These are phyloP conservation scores for Drosophila tropicalis DNA, from an alignment of 1,140 invertebrate genomes.

Conservation along the genomic window DNA sequence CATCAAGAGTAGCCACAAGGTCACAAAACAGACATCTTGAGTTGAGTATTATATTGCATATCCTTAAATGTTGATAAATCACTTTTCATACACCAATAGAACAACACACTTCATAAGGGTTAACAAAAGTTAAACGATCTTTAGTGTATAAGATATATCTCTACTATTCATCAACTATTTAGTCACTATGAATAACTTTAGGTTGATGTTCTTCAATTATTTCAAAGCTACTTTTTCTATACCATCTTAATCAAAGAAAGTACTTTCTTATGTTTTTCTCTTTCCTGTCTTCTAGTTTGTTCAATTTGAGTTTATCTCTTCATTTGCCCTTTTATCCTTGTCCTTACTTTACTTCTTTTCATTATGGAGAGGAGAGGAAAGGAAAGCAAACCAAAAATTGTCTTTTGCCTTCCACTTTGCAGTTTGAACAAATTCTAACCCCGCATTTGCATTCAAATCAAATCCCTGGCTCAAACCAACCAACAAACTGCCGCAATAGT, in stretches of 20 bases:
- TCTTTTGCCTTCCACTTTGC: background rate
- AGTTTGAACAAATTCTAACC: slow-evolving; percentile 8
- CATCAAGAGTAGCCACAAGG: no score
- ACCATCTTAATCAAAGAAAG: slow-evolving; percentile 1
- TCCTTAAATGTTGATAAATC: no score
- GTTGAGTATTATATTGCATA: no score
- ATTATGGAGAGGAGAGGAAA: slow-evolving; percentile 32
- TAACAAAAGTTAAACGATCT: no score
- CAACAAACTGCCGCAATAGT: slow-evolving; percentile 51
- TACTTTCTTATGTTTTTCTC: background rate
- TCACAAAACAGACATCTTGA: no score
- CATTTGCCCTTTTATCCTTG: slow-evolving; percentile 1
- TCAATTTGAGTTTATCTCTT: slow-evolving; percentile 5
- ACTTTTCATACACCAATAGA: no score
- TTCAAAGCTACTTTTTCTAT: background rate
- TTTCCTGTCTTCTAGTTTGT: background rate
- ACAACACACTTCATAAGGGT: no score
- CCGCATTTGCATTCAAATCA: slow-evolving; percentile 9
- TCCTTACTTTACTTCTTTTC: slow-evolving; percentile 13
- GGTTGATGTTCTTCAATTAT: background rate
- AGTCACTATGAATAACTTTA: no score
- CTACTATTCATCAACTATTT: no score
- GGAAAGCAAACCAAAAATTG: background rate
- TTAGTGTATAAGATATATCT: no score
- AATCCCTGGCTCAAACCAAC: slow-evolving; percentile 23